phyloP scores from a whole-genome alignment of 2,888 invertebrate genomes.

The Dryococelus australis region DNA sequence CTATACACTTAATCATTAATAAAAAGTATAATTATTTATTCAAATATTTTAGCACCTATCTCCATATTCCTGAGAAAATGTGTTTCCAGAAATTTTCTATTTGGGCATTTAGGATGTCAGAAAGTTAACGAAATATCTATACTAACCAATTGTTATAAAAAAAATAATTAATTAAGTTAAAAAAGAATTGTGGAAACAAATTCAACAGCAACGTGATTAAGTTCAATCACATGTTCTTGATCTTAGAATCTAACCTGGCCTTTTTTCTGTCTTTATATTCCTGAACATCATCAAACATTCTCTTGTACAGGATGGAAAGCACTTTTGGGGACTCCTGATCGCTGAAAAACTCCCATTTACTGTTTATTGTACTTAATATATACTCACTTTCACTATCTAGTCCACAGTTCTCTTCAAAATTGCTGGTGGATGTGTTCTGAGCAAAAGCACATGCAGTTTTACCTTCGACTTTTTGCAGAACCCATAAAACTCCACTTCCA shows the following conservation, averaged over 20 bases:
- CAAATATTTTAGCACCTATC: too few relatives aligned
- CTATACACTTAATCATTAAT: too few relatives aligned
- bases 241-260: slow-evolving; percentile 29
- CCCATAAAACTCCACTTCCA: slow-evolving; percentile 55
- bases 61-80: too few relatives aligned
- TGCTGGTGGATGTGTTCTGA: slow-evolving; percentile 50
- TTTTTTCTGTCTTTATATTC: slow-evolving; percentile 82
- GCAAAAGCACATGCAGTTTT: slow-evolving; percentile 47
- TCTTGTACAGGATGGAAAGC: slow-evolving; percentile 73
- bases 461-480: slow-evolving; percentile 53
- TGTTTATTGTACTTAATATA: slow-evolving; percentile 17
- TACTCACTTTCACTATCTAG: background rate
- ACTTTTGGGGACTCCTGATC: slow-evolving; percentile 43
- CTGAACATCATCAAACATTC: slow-evolving; percentile 81
- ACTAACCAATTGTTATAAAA: too few relatives aligned
- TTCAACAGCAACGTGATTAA: background rate
- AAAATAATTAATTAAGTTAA: too few relatives aligned
- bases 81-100: too few relatives aligned
- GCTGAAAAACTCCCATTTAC: slow-evolving; percentile 48
- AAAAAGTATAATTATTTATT: too few relatives aligned
- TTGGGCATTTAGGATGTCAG: too few relatives aligned
- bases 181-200: too few relatives aligned
- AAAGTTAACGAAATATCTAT: too few relatives aligned
- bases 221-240: background rate
- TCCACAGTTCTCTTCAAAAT: slow-evolving; percentile 42